Base-by-base conservation (phyloP, 2,888 invertebrate genomes). In the Cryptophagus acutangulus region DNA sequence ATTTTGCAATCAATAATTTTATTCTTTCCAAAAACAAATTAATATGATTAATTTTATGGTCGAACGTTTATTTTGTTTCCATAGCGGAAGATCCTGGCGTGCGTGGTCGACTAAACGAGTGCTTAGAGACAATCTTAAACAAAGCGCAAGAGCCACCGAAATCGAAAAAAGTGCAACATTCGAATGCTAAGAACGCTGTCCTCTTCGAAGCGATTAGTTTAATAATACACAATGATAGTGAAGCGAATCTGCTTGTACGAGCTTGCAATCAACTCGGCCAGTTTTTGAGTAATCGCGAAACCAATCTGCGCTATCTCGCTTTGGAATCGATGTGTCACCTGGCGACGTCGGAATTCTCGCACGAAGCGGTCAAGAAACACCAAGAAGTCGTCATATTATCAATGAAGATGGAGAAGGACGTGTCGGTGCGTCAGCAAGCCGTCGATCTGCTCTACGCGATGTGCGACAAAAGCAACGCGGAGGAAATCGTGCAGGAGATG, bases 401-500 rank as follows among this genome's bases (percentile, higher is more conserved):
- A 2, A 89, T 99, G 82, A 99, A 99, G 79, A 97, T 95, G 84
- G 97, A 97, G 67, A 88, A 96, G 60, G 97, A 97, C 74, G 95
- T 97, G 0, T 95, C 94, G 29, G 97, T 99, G 1, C 78, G 97
- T 52, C 97, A 97, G 67, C 87, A 96, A 67, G 97, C 97, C 37
- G 97, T 99, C 2, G 99, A 99, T 72, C 75, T 99, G 43, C 73
- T 99, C 2, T 99, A 99, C 74, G 99, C 99, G 28, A 99, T 99
- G 99, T 99, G 99, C 73, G 99, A 99, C 72, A 89, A 95, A 65
- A 91, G 91, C 53, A 99, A 99, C 74, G 95, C 97, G 14, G 95
- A 95, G 70, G 95, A 97, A 74, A 99, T 99, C 67, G 99, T 99
- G 3, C 93, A 94, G 66, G 99, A 99, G 73, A 99, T 99, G 99